phyloP scores from a whole-genome alignment of 2,888 invertebrate species.

The Hermaeophaga mercurialis region DNA sequence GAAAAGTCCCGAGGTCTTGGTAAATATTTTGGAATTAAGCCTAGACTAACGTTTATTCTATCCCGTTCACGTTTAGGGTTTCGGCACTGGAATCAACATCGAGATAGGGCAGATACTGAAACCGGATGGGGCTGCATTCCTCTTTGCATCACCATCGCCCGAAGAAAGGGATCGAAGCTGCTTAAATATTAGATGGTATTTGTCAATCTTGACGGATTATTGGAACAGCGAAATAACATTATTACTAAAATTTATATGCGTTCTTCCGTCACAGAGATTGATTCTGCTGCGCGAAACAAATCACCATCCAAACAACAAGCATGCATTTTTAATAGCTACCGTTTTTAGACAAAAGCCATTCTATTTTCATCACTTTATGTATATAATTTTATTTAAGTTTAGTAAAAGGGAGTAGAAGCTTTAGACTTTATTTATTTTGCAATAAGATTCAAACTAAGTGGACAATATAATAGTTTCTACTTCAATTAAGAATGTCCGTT shows the following conservation, averaged over 20 bases:
- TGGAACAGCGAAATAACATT: slow-evolving; percentile 36
- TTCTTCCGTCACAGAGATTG: slow-evolving; percentile 28
- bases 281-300: slow-evolving; percentile 22
- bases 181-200: slow-evolving; percentile 47
- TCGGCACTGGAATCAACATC: slow-evolving; percentile 19
- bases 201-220: slow-evolving; percentile 47
- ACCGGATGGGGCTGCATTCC: slow-evolving; percentile 36
- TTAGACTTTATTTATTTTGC: too few relatives aligned
- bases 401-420: too few relatives aligned
- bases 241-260: slow-evolving; percentile 32
- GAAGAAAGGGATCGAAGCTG: slow-evolving; percentile 30
- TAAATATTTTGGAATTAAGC: not conserved
- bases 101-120: slow-evolving; percentile 19
- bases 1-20: too few relatives aligned
- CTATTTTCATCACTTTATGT: too few relatives aligned
- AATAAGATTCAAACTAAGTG: too few relatives aligned
- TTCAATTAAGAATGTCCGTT: too few relatives aligned
- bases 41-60: slow-evolving; percentile 12
- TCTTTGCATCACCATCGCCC: slow-evolving; percentile 38
- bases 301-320: slow-evolving; percentile 9
- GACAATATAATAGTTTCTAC: too few relatives aligned
- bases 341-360: too few relatives aligned
- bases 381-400: too few relatives aligned
- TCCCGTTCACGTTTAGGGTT: slow-evolving; percentile 32
- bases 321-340: slow-evolving; percentile 4